Conservation (phyloP, 2,888 invertebrate genomes). For the Graphium colonna region DNA sequence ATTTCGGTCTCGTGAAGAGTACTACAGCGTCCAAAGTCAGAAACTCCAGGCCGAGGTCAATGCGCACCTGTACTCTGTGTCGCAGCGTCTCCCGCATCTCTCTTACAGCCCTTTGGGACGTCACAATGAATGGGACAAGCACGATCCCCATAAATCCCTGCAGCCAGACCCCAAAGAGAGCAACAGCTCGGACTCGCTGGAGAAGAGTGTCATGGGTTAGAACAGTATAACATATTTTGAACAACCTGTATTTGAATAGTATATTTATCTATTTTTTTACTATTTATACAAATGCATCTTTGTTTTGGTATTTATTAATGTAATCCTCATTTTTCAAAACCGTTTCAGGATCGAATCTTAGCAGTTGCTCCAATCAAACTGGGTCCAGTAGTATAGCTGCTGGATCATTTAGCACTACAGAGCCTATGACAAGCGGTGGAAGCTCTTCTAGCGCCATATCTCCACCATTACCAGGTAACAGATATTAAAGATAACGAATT, state of each 20-base stretch:
- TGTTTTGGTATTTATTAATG: too few relatives aligned
- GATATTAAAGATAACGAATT: too few relatives aligned
- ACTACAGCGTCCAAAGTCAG: slow-evolving; percentile 73
- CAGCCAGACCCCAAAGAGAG: slow-evolving; percentile 74
- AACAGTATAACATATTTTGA: background rate
- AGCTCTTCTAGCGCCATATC: slow-evolving; percentile 75
- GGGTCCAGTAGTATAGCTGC: slow-evolving; percentile 73
- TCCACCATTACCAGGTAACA: slow-evolving; percentile 68
- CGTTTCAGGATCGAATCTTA: slow-evolving; percentile 66
- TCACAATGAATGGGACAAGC: slow-evolving; percentile 75
- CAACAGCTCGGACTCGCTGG: slow-evolving; percentile 73
- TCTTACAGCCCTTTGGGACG: slow-evolving; percentile 72
- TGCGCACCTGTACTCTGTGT: slow-evolving; percentile 80
- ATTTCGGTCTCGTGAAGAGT: slow-evolving; percentile 72
- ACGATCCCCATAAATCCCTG: slow-evolving; percentile 69
- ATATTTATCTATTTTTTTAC: too few relatives aligned
- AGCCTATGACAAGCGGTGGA: slow-evolving; percentile 72
- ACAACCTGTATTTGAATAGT: too few relatives aligned
- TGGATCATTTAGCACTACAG: slow-evolving; percentile 71
- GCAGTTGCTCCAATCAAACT: slow-evolving; percentile 76
- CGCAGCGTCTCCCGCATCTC: slow-evolving; percentile 78
- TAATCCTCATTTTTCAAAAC: background rate
- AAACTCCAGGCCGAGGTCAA: slow-evolving; percentile 75
- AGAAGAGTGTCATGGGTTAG: slow-evolving; percentile 76
- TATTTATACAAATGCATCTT: too few relatives aligned